Conservation (phyloP, 2,113 vertebrate species). For the Talpa occidentalis region DNA sequence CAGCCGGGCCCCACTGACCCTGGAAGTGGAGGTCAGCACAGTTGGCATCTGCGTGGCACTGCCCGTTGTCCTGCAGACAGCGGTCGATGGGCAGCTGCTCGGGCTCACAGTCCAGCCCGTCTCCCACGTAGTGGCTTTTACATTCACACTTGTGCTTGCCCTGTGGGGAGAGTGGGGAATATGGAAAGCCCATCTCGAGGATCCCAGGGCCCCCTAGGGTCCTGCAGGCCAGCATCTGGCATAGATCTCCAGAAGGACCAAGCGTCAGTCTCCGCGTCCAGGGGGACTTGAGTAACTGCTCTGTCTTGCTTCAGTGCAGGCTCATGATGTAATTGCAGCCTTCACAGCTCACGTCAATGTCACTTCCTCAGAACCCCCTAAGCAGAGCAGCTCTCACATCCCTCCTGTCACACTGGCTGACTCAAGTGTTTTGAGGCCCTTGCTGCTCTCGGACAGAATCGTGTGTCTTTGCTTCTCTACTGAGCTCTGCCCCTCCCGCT, state of each 20-base stretch:
- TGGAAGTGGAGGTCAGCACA: slow-evolving; percentile 95
- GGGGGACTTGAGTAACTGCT: too few species aligned
- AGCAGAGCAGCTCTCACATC: neutral
- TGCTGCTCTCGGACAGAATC: neutral
- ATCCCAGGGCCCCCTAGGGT: neutral
- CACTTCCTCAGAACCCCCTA: neutral
- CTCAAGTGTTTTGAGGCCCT: neutral
- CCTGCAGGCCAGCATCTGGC: rapidly evolving
- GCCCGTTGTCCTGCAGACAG: slow-evolving; percentile 93
- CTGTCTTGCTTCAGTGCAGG: rapidly evolving
- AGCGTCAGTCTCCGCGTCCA: too few species aligned
- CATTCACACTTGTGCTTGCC: slow-evolving; percentile 91
- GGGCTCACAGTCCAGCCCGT: slow-evolving; percentile 90
- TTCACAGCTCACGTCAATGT: neutral
- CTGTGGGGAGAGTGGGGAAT: slow-evolving; percentile 78
- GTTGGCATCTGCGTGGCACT: slow-evolving; percentile 90
- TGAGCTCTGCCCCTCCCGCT: neutral
- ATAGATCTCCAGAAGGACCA: neutral
- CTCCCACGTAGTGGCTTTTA: slow-evolving; percentile 92
- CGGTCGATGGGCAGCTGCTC: slow-evolving; percentile 91
- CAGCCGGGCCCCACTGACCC: slow-evolving; percentile 84
- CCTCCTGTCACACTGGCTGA: neutral
- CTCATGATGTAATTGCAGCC: neutral
- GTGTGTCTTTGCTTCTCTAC: neutral
- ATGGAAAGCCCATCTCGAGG: neutral